phyloP scores from a whole-genome alignment of 2,113 vertebrate species.

The Terrapene triunguis region DNA sequence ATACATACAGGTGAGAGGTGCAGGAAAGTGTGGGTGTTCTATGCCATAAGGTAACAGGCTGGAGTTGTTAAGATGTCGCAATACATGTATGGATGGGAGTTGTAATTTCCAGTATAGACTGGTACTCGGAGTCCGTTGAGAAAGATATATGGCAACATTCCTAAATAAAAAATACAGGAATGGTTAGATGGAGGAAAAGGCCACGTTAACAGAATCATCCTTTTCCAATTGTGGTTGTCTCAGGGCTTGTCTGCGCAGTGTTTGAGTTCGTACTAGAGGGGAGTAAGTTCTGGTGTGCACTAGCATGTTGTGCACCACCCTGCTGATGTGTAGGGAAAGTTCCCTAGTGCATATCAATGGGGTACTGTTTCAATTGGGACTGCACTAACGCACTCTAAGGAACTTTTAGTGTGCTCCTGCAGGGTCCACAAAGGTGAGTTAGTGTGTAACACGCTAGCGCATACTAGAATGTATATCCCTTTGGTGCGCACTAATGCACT shows the following conservation, averaged over 20 bases:
- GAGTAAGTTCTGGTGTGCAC: not conserved
- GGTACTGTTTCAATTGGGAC: not conserved
- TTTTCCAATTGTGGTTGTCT: constrained; percentile 73
- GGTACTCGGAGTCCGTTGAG: constrained; percentile 51
- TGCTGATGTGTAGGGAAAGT: not conserved
- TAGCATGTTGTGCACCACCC: not conserved
- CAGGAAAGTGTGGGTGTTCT: not conserved
- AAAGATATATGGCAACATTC: constrained; percentile 56
- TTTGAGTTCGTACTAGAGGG: not conserved
- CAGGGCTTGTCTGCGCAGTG: constrained; percentile 51
- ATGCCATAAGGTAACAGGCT: rapidly evolving
- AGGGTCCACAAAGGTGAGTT: not conserved
- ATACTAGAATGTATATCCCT: not conserved
- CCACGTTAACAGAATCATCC: constrained; percentile 70
- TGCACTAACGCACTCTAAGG: not conserved
- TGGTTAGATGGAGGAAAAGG: constrained; percentile 70
- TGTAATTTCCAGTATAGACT: constrained; percentile 25
- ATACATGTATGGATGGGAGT: not conserved
- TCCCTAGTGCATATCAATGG: not conserved
- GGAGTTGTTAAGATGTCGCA: not conserved
- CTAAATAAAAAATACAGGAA: constrained; percentile 72
- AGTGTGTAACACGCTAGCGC: not conserved
- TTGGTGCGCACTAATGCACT: not conserved
- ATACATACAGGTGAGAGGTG: constrained; percentile 97
- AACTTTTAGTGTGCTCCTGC: not conserved